Evolutionary conservation across 1,140 invertebrate species (phyloP), one percentile per base, ranked within the genome.

Genomic region (Helicoverpa armigera): DNA sequence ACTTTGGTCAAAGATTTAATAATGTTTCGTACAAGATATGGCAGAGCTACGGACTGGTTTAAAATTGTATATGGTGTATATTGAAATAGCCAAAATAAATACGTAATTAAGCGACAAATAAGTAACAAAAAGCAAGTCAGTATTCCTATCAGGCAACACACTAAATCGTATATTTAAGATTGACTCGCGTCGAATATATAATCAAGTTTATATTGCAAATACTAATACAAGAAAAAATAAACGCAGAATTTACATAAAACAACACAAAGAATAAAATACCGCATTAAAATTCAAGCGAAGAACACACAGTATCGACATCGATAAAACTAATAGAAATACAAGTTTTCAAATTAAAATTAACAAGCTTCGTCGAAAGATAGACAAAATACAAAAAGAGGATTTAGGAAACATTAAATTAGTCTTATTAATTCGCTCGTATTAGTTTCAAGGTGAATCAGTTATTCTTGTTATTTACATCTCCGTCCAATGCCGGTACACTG

Each of bases 371-470:
- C 60, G 43, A 50, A 53, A 53, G 48, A 77, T n/a, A 61, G 9
- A 63, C 16, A 76, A 16, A 73, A 69, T 50, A 69, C 43, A 69
- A 69, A 67, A 76, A 67, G 67, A 43, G 35, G 35, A 43, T 43
- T 43, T 5, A 77, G 61, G 75, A 77, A 77, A 67, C 58, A 23
- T 48, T 76, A 63, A 65, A 77, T 77, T 77, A 77, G 75, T 77
- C 54, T 77, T 77, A 77, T 77, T 67, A 77, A 76, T 76, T 53
- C 53, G 43, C 65, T 67, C 75, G 23, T 54, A 77, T 77, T 77
- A 77, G 75, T 77, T 54, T 14, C 61, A 77, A 77, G 74, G 74
- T 76, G 48, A 76, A 76, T 63, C 75, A 10, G 75, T 77, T 77
- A 77, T 77, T 67, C 50, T 50, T 77, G 75, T 77, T 77, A 77